phyloP scores from a whole-genome alignment of 2,888 invertebrate genomes.

The Andrena bucephala region DNA sequence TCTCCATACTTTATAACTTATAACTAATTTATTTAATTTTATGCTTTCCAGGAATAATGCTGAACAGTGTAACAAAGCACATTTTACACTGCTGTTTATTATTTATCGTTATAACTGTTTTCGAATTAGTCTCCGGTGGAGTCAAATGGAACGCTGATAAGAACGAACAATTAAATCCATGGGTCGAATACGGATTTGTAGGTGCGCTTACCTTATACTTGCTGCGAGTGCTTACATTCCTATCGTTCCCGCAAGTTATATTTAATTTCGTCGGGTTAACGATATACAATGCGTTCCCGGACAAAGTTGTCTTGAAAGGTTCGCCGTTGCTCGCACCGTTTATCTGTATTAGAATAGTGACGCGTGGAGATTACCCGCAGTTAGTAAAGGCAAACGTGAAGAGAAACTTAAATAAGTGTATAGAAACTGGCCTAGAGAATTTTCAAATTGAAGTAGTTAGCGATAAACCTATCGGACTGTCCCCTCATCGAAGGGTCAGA shows the following conservation, averaged over 20 bases:
- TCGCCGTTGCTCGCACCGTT: slow-evolving; percentile 97
- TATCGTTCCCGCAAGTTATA: slow-evolving; percentile 95
- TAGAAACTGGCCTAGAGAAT: slow-evolving; percentile 96
- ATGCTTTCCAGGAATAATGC: slow-evolving; percentile 79
- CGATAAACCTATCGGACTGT: slow-evolving; percentile 92
- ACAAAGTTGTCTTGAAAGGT: slow-evolving; percentile 94
- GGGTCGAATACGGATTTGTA: slow-evolving; percentile 92
- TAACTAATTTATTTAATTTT: slow-evolving; percentile 18
- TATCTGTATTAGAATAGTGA: slow-evolving; percentile 97
- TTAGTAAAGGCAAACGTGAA: slow-evolving; percentile 94
- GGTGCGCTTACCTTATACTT: slow-evolving; percentile 91
- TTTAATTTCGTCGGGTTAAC: slow-evolving; percentile 95
- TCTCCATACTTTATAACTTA: not conserved
- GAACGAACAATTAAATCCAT: slow-evolving; percentile 89
- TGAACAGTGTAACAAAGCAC: slow-evolving; percentile 91
- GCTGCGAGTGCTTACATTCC: slow-evolving; percentile 92
- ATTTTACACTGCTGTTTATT: slow-evolving; percentile 92
- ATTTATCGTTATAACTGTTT: slow-evolving; percentile 90
- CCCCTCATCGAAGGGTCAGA: slow-evolving; percentile 92
- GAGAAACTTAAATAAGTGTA: slow-evolving; percentile 94
- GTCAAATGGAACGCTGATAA: slow-evolving; percentile 83
- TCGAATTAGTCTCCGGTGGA: slow-evolving; percentile 86
- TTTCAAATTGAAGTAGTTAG: slow-evolving; percentile 98
- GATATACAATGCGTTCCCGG: slow-evolving; percentile 97
- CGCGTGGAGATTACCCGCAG: slow-evolving; percentile 96